Evolutionary conservation across 2,113 vertebrate species (phyloP), one percentile per base, ranked within the genome.

Genomic region (Cathartes aura): DNA sequence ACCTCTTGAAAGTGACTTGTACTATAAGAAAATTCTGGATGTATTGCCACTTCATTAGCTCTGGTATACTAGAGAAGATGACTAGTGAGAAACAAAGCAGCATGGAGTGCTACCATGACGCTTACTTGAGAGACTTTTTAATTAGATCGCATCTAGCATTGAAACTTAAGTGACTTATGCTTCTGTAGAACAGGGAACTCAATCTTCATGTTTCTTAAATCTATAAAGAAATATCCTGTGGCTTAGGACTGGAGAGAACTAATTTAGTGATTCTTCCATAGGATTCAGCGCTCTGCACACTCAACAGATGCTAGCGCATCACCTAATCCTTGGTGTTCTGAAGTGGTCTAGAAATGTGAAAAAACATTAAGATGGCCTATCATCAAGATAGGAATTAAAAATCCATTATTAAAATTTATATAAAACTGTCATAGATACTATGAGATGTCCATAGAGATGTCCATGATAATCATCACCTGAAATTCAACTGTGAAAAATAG

Each of bases 361-460:
- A 72, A 70, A 58, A 22, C 8, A 67, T 40, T 45, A 75, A 68
- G 8, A 40, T 70, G 20, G 29, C 29, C 43, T 73, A 3, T 20
- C 19, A 53, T 45, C 14, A 56, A 68, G n/a, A 12, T 24, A 55
- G 22, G 40, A 64, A 15, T 80, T 74, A 27, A 79, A 90, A 94
- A 43, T 40, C 11, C 4, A 4, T 66, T 60, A 16, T 38, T 82
- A 56, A 83, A 58, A 42, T 47, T 7, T 64, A 10, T n/a, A 32
- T 63, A 9, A 50, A 52, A 52, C 24, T 90, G 9, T 40, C 0
- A 0, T 53, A 32, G 2, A 4, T 85, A 36, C 40, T 1, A 0
- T 36, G 32, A 72, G n/a, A 45, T 53, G 26, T 53, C 36, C 15
- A 11, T 40, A 34, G 52, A 53, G 72, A 30, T 2, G 4, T 58